Evolutionary conservation across 2,888 invertebrate genomes (phyloP), one percentile per base, ranked within the genome.

Genomic region (Leptinotarsa peninsularis): DNA sequence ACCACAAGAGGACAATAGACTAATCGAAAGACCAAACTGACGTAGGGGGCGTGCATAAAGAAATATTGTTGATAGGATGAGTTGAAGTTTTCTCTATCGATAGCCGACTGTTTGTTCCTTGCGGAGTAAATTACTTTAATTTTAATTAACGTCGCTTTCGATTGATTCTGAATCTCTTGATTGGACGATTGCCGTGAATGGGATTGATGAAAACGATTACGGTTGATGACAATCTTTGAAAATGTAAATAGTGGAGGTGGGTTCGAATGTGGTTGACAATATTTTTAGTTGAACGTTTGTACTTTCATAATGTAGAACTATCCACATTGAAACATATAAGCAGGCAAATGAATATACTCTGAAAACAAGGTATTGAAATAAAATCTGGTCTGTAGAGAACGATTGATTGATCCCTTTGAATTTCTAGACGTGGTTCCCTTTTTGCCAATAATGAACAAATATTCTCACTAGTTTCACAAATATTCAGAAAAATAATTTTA

Each of bases 1-100:
- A 72, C 69, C 71, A 49, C 58, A 70, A 66, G 52, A 81, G 80
- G 81, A 82, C 83, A 83, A 83, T 81, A 76, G 81, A 75, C 80
- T 79, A 81, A 81, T 80, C 80, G 80, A 78, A 75, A 78, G 72
- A 77, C 78, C 78, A 69, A 76, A 78, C 60, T 76, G 69, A 71
- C 71, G 74, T 71, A 54, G 79, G 75, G 78, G 78, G 77, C 79
- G 78, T 75, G 49, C 76, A 78, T 76, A 77, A 80, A 80, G 81
- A 76, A 79, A 77, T 79, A 74, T 79, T 79, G 80, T 82, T 73
- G 77, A 75, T 78, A 76, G 77, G 79, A 82, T 82, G 80, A 80
- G 80, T 75, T 69, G 75, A 66, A 68, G 58, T 78, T 80, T 72
- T 54, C 75, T 79, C 78, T 80, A 69, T 73, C 49, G 76, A 72